phyloP scores from a whole-genome alignment of 1,140 invertebrate species.

The Saccostrea echinata region DNA sequence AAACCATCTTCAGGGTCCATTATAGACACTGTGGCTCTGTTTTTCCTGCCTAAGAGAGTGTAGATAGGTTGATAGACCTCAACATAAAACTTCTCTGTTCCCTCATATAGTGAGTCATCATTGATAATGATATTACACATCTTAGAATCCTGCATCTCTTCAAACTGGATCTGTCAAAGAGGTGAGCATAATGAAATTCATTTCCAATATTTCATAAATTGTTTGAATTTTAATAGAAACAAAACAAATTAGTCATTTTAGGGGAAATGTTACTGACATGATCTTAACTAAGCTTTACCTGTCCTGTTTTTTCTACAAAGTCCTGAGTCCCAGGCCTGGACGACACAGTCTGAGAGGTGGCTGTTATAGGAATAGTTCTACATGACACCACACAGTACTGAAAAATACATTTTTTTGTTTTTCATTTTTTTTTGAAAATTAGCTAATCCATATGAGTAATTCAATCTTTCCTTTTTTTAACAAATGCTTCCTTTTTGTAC shows the following conservation, averaged over 20 bases:
- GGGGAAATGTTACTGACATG: background rate
- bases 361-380: slow-evolving; percentile 66
- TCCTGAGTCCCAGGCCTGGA: slow-evolving; percentile 66
- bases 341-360: slow-evolving; percentile 56
- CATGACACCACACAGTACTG: slow-evolving; percentile 75
- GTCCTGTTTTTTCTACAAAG: slow-evolving; percentile 63
- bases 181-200: background rate
- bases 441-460: no score
- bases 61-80: slow-evolving; percentile 72
- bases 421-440: no score
- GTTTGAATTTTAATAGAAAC: no score
- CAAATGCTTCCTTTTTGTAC: no score
- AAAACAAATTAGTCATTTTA: no score
- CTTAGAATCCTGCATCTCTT: slow-evolving; percentile 76
- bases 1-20: slow-evolving; percentile 74
- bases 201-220: no score
- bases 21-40: slow-evolving; percentile 68
- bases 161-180: slow-evolving; percentile 76
- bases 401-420: slow-evolving; percentile 1
- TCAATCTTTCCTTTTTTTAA: no score
- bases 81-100: slow-evolving; percentile 76
- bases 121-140: slow-evolving; percentile 77
- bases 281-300: slow-evolving; percentile 56
- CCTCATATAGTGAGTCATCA: slow-evolving; percentile 78
- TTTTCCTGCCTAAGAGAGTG: slow-evolving; percentile 63